Percentiles rank a stretch among this genome's conserved stretches.
Evolutionary conservation across 1,140 invertebrate species (phyloP).

Genomic region (Saccostrea echinata): DNA sequence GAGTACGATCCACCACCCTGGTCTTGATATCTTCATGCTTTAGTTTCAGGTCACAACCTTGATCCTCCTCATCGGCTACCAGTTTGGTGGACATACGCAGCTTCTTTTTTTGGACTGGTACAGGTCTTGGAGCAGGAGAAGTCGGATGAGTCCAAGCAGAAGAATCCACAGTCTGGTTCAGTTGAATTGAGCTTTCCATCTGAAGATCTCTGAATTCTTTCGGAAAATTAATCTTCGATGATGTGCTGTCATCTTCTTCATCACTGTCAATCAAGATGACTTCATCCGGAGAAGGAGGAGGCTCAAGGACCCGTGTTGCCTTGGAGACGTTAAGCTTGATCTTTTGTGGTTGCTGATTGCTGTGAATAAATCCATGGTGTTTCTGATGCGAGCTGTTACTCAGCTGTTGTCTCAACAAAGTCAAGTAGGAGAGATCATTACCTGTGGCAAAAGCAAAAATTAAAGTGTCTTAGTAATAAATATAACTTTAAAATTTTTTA

Average conservation of each 20-base stretch:
- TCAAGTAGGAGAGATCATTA: neutral
- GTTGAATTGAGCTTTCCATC: neutral
- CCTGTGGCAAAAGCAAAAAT: neutral
- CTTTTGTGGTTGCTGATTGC: neutral
- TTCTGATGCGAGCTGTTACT: neutral
- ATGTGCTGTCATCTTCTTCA: neutral
- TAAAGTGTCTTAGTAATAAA: neutral
- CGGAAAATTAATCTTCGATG: neutral
- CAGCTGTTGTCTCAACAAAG: neutral
- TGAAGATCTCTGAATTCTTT: neutral
- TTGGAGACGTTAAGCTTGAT: neutral
- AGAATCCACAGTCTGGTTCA: neutral
- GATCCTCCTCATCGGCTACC: constrained; percentile 1
- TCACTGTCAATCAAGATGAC: constrained; percentile 14
- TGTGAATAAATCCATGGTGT: neutral
- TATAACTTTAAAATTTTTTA: no score
- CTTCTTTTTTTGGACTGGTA: neutral
- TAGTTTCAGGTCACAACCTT: neutral
- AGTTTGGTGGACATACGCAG: neutral
- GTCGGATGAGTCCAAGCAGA: neutral
- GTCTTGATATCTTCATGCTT: neutral
- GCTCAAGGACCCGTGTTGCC: neutral
- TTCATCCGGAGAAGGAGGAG: neutral
- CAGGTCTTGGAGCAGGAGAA: neutral
- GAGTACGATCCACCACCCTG: neutral